Conservation (phyloP, 2,797 vertebrate species). For the Intellagama lesueurii region DNA sequence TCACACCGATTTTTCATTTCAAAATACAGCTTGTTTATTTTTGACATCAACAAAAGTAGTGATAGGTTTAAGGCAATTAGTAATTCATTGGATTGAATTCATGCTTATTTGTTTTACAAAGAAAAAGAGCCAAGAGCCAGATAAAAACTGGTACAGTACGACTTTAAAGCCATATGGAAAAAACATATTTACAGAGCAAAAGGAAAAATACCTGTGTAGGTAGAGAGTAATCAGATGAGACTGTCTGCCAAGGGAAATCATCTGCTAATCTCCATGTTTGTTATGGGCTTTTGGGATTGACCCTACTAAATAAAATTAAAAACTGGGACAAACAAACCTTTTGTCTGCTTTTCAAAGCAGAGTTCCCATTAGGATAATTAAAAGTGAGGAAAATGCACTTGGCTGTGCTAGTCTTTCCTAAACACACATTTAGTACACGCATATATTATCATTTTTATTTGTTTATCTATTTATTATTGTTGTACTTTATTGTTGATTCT, state of each 20-base stretch:
- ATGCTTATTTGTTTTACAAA: background rate
- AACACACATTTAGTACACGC: background rate
- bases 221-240: constrained; percentile 44
- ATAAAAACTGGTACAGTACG: background rate
- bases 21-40: background rate
- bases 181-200: background rate
- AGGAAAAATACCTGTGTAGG: background rate
- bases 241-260: constrained; percentile 55
- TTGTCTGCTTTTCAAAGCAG: constrained; percentile 24
- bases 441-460: too few species aligned
- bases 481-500: too few species aligned
- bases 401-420: background rate
- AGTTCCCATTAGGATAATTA: constrained; percentile 39
- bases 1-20: background rate
- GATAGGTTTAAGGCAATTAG: background rate
- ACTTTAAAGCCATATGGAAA: background rate
- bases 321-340: constrained; percentile 53
- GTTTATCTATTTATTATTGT: too few species aligned
- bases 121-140: background rate
- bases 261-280: constrained; percentile 55
- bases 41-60: background rate
- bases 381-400: background rate
- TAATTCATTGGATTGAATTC: background rate
- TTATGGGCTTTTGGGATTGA: constrained; percentile 56
- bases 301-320: constrained; percentile 62